Conservation (phyloP, 2,888 invertebrate genomes). For the Phyllotreta striolata region DNA sequence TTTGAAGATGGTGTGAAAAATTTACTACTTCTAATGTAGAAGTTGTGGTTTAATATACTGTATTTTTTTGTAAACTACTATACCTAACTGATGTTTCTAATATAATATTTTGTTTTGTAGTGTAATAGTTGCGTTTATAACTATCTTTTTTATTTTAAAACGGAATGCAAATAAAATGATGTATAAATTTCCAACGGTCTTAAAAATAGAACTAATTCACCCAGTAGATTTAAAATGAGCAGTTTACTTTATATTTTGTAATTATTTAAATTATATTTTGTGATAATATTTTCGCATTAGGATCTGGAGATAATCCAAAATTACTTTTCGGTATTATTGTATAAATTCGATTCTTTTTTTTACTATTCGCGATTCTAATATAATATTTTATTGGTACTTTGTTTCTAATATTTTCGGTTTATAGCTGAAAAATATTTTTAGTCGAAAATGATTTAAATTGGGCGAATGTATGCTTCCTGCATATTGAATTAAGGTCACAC, state of each 20-base stretch:
- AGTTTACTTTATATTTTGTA: slow-evolving; percentile 20
- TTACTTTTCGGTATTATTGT: slow-evolving; percentile 22
- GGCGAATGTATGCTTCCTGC: slow-evolving; percentile 3
- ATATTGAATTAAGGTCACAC: slow-evolving; percentile 11
- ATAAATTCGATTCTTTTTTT: background rate
- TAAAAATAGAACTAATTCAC: slow-evolving; percentile 24
- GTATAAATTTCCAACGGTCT: slow-evolving; percentile 14
- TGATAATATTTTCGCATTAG: slow-evolving; percentile 26
- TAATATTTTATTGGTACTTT: background rate
- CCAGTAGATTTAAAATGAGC: slow-evolving; percentile 23
- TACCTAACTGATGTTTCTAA: slow-evolving; percentile 3
- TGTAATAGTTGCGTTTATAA: slow-evolving; percentile 23
- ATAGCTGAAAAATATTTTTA: too few species aligned
- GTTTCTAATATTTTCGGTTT: background rate
- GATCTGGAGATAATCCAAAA: slow-evolving; percentile 28
- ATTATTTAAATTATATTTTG: slow-evolving; percentile 23
- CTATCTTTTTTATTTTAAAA: slow-evolving; percentile 16
- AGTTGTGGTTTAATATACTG: background rate
- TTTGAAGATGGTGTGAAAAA: too few species aligned
- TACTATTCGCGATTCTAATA: slow-evolving; percentile 7
- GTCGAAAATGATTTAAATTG: background rate
- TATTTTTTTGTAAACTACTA: slow-evolving; percentile 6
- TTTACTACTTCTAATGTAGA: too few species aligned
- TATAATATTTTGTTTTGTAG: background rate
- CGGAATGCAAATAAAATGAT: slow-evolving; percentile 24